Evolutionary conservation across 2,797 vertebrate species (phyloP).

Genomic region (Strix occidentalis): DNA sequence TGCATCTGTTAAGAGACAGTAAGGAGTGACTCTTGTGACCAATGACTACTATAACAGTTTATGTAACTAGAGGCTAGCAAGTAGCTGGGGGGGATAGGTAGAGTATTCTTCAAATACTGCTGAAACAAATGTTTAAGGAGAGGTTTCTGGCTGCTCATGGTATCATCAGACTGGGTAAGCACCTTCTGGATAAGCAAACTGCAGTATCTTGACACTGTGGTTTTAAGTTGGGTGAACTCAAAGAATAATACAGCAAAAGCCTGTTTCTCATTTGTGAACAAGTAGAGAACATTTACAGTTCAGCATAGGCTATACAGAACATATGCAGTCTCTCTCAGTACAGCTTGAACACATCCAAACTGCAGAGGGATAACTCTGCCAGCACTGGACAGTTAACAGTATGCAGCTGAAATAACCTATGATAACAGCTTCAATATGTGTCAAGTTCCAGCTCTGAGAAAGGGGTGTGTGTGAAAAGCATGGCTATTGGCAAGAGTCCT

Average conservation of each 20-base stretch:
- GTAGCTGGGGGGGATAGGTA: too few species aligned
- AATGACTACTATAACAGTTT: neutral
- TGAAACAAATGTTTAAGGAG: neutral
- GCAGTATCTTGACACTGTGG: neutral
- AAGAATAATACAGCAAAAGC: neutral
- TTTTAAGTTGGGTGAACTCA: neutral
- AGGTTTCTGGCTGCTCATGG: neutral
- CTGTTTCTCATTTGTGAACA: neutral
- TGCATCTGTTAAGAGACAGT: neutral
- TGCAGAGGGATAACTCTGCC: neutral
- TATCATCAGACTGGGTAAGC: neutral
- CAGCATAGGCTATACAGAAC: neutral
- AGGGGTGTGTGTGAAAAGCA: neutral
- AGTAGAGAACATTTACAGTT: neutral
- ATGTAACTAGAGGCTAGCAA: neutral
- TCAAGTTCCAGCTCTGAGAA: neutral
- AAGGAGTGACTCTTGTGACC: neutral
- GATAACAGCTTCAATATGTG: constrained; percentile 25
- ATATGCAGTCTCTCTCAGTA: neutral
- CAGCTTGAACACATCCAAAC: neutral
- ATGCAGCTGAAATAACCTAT: constrained; percentile 32
- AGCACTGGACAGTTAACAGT: constrained; percentile 7
- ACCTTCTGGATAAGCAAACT: neutral
- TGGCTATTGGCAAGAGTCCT: neutral
- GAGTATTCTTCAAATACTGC: neutral